A percentile compares a stretch with the other conserved stretches of the same genome.
Evolutionary conservation across 1,140 invertebrate genomes (phyloP).

Genomic region (Caenorhabditis latens): DNA sequence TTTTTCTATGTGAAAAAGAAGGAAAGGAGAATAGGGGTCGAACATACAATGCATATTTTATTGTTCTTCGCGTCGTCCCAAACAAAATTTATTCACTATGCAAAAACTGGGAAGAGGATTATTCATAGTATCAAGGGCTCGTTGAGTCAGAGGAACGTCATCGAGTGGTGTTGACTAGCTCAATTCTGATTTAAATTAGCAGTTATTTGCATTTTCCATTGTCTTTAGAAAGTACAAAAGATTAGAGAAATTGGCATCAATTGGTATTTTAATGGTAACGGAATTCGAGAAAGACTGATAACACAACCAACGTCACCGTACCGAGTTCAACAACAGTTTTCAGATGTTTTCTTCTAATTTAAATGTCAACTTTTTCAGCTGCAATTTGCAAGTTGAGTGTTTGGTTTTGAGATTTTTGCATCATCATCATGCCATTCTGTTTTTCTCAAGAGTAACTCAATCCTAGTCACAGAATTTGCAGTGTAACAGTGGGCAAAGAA

Average conservation of each 20-base stretch:
- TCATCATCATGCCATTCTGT: constrained; percentile 21
- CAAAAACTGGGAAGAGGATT: not conserved
- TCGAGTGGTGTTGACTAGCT: not conserved
- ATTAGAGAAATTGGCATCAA: not conserved
- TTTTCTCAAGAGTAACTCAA: constrained; percentile 16
- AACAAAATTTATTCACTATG: constrained; percentile 27
- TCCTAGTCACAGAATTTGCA: not conserved
- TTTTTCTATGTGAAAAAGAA: not conserved
- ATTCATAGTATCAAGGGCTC: not conserved
- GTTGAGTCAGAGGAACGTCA: not conserved
- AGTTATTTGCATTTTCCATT: not conserved
- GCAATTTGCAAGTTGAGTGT: not conserved
- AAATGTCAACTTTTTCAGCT: not conserved
- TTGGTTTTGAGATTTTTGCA: not conserved
- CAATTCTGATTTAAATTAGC: not conserved
- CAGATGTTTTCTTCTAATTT: not conserved
- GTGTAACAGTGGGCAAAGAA: not conserved
- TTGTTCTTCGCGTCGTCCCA: constrained; percentile 1
- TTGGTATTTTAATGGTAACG: not conserved
- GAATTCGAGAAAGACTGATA: not conserved
- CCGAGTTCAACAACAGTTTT: not conserved
- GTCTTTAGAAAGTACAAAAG: not conserved
- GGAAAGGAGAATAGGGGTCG: not conserved
- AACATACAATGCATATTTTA: constrained; percentile 42
- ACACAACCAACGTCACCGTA: not conserved